phyloP scores from a whole-genome alignment of 2,797 vertebrate genomes.

The Schizothorax lantsangensis region DNA sequence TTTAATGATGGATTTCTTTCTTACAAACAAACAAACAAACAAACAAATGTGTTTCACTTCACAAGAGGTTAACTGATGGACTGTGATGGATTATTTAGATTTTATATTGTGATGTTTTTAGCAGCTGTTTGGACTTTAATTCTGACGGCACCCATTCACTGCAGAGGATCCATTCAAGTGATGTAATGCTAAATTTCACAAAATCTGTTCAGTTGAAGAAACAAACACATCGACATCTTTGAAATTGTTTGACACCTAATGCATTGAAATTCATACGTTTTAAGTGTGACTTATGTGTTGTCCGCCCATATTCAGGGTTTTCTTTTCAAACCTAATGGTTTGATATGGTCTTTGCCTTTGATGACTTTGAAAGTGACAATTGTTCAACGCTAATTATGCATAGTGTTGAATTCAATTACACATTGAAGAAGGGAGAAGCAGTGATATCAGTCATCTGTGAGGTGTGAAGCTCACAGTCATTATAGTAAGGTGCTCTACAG shows the following conservation, averaged over 20 bases:
- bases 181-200: not conserved
- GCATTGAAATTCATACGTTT: not conserved
- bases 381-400: conserved; percentile 45
- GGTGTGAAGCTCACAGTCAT: conserved; percentile 29
- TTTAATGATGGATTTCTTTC: not conserved
- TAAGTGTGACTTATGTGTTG: not conserved
- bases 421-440: conserved; percentile 64
- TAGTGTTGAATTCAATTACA: conserved; percentile 67
- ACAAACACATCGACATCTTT: not conserved
- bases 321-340: not conserved
- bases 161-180: not conserved
- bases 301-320: not conserved
- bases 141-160: not conserved
- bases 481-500: not conserved
- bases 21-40: not conserved
- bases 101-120: not conserved
- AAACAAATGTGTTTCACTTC: not conserved
- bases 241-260: not conserved
- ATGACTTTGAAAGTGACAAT: conserved; percentile 19
- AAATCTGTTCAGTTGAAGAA: not conserved
- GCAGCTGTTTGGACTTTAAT: not conserved
- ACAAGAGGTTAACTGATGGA: not conserved
- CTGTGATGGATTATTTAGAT: no score
- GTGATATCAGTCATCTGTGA: conserved; percentile 66
- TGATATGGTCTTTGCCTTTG: not conserved